A percentile compares a stretch with the other conserved stretches of the same genome.
Evolutionary conservation across 2,888 invertebrate genomes (phyloP).

Genomic region (Metopia argyrocephala): DNA sequence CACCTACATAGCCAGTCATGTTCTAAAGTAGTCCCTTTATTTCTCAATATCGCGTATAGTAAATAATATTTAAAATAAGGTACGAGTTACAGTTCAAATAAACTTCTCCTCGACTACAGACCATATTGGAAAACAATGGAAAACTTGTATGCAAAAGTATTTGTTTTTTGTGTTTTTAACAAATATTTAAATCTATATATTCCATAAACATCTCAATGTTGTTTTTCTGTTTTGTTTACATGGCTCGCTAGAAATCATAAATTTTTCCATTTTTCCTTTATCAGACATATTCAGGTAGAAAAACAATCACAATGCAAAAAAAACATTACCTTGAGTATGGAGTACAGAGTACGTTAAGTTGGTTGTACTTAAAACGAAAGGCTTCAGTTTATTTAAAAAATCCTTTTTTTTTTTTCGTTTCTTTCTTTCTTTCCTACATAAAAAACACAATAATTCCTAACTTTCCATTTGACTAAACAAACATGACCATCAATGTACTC

Average conservation of each 20-base stretch:
- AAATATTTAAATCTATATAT: not conserved
- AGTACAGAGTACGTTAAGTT: conserved; percentile 9
- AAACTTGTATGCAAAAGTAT: too few relatives aligned
- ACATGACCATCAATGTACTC: conserved; percentile 56
- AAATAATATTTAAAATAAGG: not conserved
- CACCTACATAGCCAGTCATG: not conserved
- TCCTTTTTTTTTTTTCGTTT: conserved; percentile 26
- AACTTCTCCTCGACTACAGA: not conserved
- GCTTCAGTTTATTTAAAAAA: conserved; percentile 34
- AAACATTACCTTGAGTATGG: conserved; percentile 37
- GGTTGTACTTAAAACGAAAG: conserved; percentile 44
- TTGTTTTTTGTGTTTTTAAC: not conserved
- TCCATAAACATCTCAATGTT: conserved; percentile 29
- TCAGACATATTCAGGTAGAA: conserved; percentile 7
- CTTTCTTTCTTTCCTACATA: too few relatives aligned
- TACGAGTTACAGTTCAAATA: not conserved
- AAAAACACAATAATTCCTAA: conserved; percentile 54
- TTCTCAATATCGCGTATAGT: not conserved
- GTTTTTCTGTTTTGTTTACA: conserved; percentile 19
- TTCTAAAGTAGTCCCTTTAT: not conserved
- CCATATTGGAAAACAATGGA: not conserved
- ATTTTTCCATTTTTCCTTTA: conserved; percentile 7
- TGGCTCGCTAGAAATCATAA: conserved; percentile 39
- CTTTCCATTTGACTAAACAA: conserved; percentile 63
- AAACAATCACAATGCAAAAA: conserved; percentile 2